phyloP scores from a whole-genome alignment of 2,797 vertebrate genomes.

The Peromyscus eremicus region DNA sequence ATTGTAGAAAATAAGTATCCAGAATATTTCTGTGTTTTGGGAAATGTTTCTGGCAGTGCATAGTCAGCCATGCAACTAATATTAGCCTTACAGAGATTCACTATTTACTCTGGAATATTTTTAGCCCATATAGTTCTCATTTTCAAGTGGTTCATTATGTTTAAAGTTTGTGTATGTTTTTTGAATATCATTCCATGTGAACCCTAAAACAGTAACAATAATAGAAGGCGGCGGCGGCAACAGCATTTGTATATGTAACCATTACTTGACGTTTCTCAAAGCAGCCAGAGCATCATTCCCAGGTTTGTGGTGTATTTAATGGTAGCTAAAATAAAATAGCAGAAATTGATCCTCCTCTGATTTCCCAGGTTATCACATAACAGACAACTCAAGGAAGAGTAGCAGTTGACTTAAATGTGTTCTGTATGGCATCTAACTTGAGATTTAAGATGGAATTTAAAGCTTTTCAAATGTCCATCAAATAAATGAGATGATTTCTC shows the following conservation, averaged over 20 bases:
- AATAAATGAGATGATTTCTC: slow-evolving; percentile 9
- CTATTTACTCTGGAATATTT: neutral
- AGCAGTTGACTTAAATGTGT: neutral
- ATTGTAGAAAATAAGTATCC: neutral
- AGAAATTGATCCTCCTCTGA: neutral
- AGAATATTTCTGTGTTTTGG: neutral
- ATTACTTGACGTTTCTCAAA: neutral
- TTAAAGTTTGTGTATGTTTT: neutral
- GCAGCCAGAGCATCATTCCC: neutral
- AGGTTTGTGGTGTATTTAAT: neutral
- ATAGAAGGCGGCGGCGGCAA: neutral
- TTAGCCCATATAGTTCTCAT: neutral
- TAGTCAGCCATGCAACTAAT: neutral
- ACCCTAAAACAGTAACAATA: neutral
- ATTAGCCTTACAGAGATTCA: neutral
- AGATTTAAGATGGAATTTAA: slow-evolving; percentile 38
- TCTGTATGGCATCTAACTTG: neutral
- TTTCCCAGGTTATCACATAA: neutral
- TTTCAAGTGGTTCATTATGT: neutral
- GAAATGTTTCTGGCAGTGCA: neutral
- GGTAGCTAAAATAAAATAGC: neutral
- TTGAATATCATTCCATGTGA: neutral
- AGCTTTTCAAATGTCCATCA: slow-evolving; percentile 24
- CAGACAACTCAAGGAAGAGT: neutral
- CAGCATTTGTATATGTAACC: neutral